A percentile compares a stretch with the other conserved stretches of the same genome.
Conservation (phyloP, 2,888 invertebrate genomes). For the Lasioglossum oenotherae region DNA sequence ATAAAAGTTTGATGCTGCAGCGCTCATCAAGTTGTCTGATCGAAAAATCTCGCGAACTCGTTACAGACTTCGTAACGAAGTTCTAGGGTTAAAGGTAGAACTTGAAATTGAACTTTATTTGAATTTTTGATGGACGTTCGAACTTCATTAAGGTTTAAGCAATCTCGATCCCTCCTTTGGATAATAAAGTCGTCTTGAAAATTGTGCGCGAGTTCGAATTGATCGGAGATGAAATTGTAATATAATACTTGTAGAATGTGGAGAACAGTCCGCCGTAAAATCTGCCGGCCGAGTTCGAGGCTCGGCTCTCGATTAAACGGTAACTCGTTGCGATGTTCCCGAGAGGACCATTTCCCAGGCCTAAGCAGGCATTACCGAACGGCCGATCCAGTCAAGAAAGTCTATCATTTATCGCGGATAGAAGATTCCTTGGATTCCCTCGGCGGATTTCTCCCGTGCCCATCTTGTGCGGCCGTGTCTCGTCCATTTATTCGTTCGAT, state of each 20-base stretch:
- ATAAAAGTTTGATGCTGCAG: neutral
- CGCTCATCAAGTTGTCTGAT: neutral
- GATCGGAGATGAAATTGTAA: neutral
- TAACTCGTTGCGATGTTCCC: neutral
- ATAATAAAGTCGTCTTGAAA: neutral
- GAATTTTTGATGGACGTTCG: neutral
- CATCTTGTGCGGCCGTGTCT: neutral
- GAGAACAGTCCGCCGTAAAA: neutral
- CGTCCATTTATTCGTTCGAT: constrained; percentile 1
- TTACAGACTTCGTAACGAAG: neutral
- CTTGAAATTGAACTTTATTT: neutral
- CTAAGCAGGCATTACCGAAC: neutral
- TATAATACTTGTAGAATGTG: no score
- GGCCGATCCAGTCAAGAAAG: neutral
- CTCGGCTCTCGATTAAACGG: neutral
- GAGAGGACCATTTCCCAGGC: neutral
- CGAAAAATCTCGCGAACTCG: neutral
- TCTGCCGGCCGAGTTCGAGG: neutral
- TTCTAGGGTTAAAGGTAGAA: neutral
- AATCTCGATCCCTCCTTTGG: neutral
- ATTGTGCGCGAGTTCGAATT: neutral
- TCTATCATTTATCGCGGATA: constrained; percentile 5
- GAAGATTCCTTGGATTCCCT: constrained; percentile 33
- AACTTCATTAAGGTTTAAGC: neutral
- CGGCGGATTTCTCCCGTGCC: constrained; percentile 18